phyloP scores from a whole-genome alignment of 2,888 invertebrate species.

The Macaria liturata region DNA sequence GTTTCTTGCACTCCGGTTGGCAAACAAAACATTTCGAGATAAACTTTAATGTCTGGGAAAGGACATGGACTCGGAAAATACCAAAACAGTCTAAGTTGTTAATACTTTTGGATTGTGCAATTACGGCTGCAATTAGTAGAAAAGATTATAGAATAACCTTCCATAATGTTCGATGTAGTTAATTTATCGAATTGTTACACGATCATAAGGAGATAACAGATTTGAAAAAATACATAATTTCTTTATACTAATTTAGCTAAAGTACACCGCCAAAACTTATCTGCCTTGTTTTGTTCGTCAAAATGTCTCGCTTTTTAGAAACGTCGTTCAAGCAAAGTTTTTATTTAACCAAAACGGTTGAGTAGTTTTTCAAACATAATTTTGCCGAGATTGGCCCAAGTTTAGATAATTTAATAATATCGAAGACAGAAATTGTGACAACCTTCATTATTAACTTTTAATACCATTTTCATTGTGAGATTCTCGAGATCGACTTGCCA shows the following conservation, averaged over 20 bases:
- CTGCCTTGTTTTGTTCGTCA: too few species aligned
- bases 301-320: conserved; percentile 5
- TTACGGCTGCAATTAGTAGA: too few species aligned
- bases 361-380: conserved; percentile 32
- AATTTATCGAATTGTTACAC: too few species aligned
- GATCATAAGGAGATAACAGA: too few species aligned
- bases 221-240: too few species aligned
- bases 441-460: conserved; percentile 49
- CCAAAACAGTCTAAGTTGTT: too few species aligned
- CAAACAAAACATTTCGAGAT: neutral
- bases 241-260: too few species aligned
- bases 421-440: conserved; percentile 46
- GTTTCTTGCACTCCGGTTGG: conserved; percentile 6
- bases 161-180: too few species aligned
- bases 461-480: conserved; percentile 46
- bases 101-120: too few species aligned
- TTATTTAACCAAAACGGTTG: conserved; percentile 19
- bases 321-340: conserved; percentile 14
- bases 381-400: conserved; percentile 30
- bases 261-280: neutral
- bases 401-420: conserved; percentile 41
- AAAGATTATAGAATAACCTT: too few species aligned
- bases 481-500: conserved; percentile 34
- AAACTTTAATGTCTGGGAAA: neutral
- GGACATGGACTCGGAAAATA: too few species aligned